phyloP scores from a whole-genome alignment of 2,888 invertebrate genomes.

The Chloroclysta siterata region DNA sequence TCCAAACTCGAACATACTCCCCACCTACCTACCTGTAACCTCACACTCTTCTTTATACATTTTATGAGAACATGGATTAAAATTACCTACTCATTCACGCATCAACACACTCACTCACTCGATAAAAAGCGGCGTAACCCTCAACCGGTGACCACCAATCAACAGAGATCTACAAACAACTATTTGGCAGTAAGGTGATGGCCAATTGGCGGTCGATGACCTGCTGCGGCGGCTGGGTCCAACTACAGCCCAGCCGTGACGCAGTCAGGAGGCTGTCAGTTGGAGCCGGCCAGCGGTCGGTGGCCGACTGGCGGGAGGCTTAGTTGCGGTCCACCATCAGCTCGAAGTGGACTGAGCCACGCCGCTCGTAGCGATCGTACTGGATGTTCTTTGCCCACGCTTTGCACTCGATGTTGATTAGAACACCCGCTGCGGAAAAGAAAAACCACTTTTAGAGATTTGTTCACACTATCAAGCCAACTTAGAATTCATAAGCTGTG shows the following conservation, averaged over 20 bases:
- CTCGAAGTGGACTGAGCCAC: slow-evolving; percentile 97
- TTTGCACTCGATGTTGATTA: slow-evolving; percentile 97
- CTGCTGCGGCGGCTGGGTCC: slow-evolving; percentile 19
- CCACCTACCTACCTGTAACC: slow-evolving; percentile 32
- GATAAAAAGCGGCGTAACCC: slow-evolving; percentile 35
- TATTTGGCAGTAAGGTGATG: slow-evolving; percentile 55
- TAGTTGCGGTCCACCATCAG: slow-evolving; percentile 92
- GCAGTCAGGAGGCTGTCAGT: not conserved
- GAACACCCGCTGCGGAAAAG: slow-evolving; percentile 88
- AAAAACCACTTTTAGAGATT: slow-evolving; percentile 1
- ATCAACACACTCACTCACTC: slow-evolving; percentile 34
- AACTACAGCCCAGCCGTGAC: slow-evolving; percentile 6
- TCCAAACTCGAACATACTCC: slow-evolving; percentile 24
- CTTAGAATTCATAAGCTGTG: not conserved
- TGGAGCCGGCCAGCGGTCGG: slow-evolving; percentile 28
- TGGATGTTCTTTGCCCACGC: slow-evolving; percentile 96
- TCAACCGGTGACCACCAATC: slow-evolving; percentile 48
- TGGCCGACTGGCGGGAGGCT: slow-evolving; percentile 51
- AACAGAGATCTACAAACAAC: slow-evolving; percentile 51
- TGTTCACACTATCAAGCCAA: not conserved
- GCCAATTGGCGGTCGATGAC: slow-evolving; percentile 42
- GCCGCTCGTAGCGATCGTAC: slow-evolving; percentile 94
- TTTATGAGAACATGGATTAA: slow-evolving; percentile 41
- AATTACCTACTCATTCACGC: slow-evolving; percentile 42
- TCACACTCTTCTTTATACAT: slow-evolving; percentile 35